Conservation (phyloP, 1,140 invertebrate species). For the Bemisia tabaci region DNA sequence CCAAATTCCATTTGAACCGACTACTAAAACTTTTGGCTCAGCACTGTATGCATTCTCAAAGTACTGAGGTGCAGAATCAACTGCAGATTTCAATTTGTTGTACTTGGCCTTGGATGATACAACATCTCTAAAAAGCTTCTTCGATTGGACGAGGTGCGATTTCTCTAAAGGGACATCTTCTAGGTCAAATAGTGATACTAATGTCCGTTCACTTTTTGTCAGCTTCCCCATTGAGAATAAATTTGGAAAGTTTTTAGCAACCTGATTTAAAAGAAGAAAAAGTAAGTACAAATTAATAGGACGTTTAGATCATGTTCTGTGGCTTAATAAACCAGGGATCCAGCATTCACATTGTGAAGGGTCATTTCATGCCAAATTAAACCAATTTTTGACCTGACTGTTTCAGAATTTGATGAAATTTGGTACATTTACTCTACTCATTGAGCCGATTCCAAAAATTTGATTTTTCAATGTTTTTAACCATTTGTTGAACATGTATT, state of each 20-base stretch:
- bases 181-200: background rate
- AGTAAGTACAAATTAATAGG: too few relatives aligned
- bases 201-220: background rate
- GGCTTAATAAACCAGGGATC: too few relatives aligned
- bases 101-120: background rate
- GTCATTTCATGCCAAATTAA: too few relatives aligned
- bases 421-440: too few relatives aligned
- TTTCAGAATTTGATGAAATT: too few relatives aligned
- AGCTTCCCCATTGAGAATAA: background rate
- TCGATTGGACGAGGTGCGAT: background rate
- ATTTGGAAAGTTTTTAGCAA: background rate
- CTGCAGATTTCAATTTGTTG: background rate
- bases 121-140: background rate
- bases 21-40: background rate
- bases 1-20: background rate
- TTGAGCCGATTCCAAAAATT: too few relatives aligned
- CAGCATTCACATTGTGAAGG: too few relatives aligned
- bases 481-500: too few relatives aligned
- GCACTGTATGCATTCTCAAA: background rate
- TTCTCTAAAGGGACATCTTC: background rate
- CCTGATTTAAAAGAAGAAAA: background rate
- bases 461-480: too few relatives aligned
- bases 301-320: too few relatives aligned
- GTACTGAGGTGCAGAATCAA: background rate
- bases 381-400: too few relatives aligned